Evolutionary conservation across 2,888 invertebrate species (phyloP).

Genomic region (Eristalis tenax): DNA sequence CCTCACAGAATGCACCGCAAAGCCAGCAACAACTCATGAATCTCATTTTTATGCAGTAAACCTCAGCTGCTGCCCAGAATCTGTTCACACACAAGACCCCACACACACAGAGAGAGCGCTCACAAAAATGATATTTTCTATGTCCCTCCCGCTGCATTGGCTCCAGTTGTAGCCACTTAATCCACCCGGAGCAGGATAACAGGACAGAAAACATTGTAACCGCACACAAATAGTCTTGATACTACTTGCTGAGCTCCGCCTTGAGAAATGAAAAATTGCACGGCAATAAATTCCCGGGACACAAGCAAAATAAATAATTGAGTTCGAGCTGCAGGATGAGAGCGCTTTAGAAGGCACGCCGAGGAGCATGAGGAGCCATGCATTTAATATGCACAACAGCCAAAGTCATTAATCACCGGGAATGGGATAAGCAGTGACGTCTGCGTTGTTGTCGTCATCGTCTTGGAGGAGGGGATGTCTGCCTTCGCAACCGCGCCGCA

Average conservation of each 20-base stretch:
- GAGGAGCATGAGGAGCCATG: constrained; percentile 40
- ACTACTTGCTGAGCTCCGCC: constrained; percentile 23
- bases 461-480: constrained; percentile 4
- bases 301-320: constrained; percentile 79
- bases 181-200: constrained; percentile 56
- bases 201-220: constrained; percentile 63
- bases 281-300: constrained; percentile 78
- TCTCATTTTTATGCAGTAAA: constrained; percentile 54
- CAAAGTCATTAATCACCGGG: constrained; percentile 67
- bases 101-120: not conserved
- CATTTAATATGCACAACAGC: constrained; percentile 71
- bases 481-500: not conserved
- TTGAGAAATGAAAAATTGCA: constrained; percentile 76
- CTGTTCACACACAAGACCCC: not conserved
- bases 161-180: constrained; percentile 49
- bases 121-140: constrained; percentile 53
- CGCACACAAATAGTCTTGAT: constrained; percentile 44
- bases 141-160: constrained; percentile 18
- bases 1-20: constrained; percentile 20
- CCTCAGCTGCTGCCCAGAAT: constrained; percentile 50
- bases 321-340: constrained; percentile 65
- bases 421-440: constrained; percentile 70
- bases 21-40: constrained; percentile 42
- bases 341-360: not conserved
- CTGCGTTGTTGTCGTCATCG: constrained; percentile 30